Evolutionary conservation across 2,888 invertebrate genomes (phyloP), one percentile per base, ranked within the genome.

Genomic region (Dermolepida albohirtum): DNA sequence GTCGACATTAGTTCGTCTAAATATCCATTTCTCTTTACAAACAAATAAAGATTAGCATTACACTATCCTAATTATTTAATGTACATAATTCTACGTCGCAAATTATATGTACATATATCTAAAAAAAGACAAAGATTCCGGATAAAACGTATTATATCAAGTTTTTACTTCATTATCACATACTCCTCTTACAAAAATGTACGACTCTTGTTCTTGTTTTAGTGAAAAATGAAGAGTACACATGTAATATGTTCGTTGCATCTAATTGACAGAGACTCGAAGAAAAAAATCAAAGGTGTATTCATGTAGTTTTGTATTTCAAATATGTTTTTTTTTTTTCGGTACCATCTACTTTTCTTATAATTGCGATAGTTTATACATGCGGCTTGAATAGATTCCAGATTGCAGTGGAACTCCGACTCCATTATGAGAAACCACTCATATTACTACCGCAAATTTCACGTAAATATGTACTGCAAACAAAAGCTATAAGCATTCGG

Each of bases 291-390:
- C 39, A 34, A 62, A 34, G n/a, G 34, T 16, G 27, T 16, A 44
- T 62, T 47, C 59, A 47, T 34, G 34, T 62, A 47, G 34, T 62
- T 34, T 47, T 22, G 57, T 57, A 44, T 43, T 14, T 44, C 43
- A 43, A 43, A 57, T 12, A 44, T 43, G 39, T 50, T 50, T 22
- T 34, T 63, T 63, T 11, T 43, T n/a, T 12, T 17, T 11, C 22
- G 8, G 39, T 40, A 22, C 41, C 29, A 22, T 54, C 17, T 34
- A 47, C 57, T 63, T 65, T 50, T 64, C 63, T 70, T 71, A 70
- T 72, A 71, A 72, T 71, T 72, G 71, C 69, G 69, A 74, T 71
- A 72, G 73, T 74, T 73, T 72, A 71, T 71, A 72, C 70, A 73
- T 71, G 70, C 65, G 66, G 67, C 66, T 62, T 73, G 70, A 74